A percentile compares a stretch with the other conserved stretches of the same genome.
Evolutionary conservation across 2,888 invertebrate species (phyloP).

Genomic region (Schizotus pectinicornis): DNA sequence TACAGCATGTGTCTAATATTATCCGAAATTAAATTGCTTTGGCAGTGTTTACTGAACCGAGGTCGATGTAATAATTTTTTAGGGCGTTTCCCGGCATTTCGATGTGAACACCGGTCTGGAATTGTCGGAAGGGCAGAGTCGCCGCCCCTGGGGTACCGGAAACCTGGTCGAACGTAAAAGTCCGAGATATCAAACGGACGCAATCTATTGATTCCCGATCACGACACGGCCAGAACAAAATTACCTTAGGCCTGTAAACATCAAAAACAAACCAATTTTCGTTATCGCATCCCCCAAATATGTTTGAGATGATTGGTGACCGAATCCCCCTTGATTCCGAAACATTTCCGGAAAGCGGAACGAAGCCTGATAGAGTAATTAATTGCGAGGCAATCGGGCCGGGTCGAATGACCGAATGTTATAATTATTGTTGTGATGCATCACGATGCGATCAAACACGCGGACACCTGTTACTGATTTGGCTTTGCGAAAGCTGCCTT

Average conservation of each 20-base stretch:
- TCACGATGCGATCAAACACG: not conserved
- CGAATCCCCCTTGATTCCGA: not conserved
- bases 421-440: not conserved
- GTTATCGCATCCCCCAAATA: slow-evolving; percentile 33
- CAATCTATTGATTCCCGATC: slow-evolving; percentile 44
- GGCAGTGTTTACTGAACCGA: no score
- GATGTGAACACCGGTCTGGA: no score
- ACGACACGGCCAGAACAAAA: slow-evolving; percentile 41
- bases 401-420: not conserved
- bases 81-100: not conserved
- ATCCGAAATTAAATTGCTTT: no score
- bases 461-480: slow-evolving; percentile 21
- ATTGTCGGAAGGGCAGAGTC: not conserved
- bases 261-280: slow-evolving; percentile 43
- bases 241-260: slow-evolving; percentile 43
- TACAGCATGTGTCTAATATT: no score
- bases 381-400: not conserved
- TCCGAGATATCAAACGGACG: slow-evolving; percentile 40
- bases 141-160: not conserved
- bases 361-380: not conserved
- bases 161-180: slow-evolving; percentile 38
- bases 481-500: slow-evolving; percentile 4
- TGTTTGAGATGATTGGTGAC: slow-evolving; percentile 19
- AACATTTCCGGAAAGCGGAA: not conserved
- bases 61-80: not conserved